These are phyloP conservation scores for Cyphomyrus plagiostoma DNA, from an alignment of 2,113 vertebrate genomes.

Conservation along the genomic window DNA sequence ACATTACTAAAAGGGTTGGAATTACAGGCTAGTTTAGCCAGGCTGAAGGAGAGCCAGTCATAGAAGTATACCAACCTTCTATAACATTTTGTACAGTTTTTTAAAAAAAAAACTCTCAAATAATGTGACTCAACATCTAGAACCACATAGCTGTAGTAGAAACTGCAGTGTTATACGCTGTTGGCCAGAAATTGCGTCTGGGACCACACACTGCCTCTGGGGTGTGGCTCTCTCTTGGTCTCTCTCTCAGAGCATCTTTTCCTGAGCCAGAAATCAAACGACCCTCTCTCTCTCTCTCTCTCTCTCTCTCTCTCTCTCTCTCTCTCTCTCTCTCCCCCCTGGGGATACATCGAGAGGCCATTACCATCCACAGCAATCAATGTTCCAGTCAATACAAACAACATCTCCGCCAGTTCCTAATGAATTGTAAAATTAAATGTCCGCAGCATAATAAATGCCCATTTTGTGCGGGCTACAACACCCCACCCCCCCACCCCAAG, in stretches of 20 bases:
- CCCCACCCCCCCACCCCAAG: conserved; percentile 36
- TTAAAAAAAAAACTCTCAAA: background rate
- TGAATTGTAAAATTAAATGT: conserved; percentile 53
- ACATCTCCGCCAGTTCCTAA: conserved; percentile 39
- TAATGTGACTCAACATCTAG: background rate
- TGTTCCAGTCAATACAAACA: conserved; percentile 30
- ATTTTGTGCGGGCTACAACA: conserved; percentile 43
- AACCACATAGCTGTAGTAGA: background rate
- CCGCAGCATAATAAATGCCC: conserved; percentile 38
- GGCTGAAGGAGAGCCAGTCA: conserved; percentile 46
- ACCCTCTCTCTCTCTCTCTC: conserved; percentile 19
- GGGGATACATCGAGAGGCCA: background rate
- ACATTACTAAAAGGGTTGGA: conserved; percentile 59
- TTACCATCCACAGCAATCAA: conserved; percentile 27
- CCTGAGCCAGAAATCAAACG: conserved; percentile 22
- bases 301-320: conserved; percentile 21
- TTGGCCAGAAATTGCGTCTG: background rate
- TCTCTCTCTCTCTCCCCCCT: conserved; percentile 21
- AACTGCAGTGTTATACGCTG: background rate
- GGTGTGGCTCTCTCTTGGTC: background rate
- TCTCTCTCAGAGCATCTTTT: conserved; percentile 6
- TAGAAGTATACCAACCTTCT: background rate
- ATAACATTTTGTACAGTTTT: background rate
- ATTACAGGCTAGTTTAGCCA: conserved; percentile 46
- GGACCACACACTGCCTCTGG: background rate